phyloP scores from a whole-genome alignment of 37 sponge, comb jelly and placozoan species.

The Ephydatia muelleri region DNA sequence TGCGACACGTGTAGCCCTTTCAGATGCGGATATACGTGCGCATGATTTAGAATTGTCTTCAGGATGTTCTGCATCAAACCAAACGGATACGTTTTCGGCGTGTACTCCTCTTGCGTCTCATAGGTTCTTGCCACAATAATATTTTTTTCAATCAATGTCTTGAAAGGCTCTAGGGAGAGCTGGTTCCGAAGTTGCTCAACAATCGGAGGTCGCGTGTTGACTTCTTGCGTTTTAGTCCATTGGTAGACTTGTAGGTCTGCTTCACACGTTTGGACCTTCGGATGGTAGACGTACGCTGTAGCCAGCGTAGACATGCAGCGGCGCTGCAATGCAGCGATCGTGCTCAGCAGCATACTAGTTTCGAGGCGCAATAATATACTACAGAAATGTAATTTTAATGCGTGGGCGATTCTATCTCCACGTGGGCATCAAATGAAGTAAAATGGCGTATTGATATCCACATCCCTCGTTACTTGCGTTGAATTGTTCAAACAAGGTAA shows the following conservation, averaged over 20 bases:
- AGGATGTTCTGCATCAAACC: constrained; percentile 47
- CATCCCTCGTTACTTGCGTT: too few species aligned
- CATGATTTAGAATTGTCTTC: constrained; percentile 11
- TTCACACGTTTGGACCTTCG: constrained; percentile 43
- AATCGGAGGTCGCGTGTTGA: constrained; percentile 7
- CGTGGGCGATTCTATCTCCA: too few species aligned
- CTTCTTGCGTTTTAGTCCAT: constrained; percentile 57
- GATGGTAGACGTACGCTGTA: constrained; percentile 38
- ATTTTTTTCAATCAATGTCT: constrained; percentile 4
- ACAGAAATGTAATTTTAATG: too few species aligned
- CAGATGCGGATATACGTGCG: constrained; percentile 31
- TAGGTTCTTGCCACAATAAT: too few species aligned
- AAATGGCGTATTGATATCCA: too few species aligned
- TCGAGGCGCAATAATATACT: too few species aligned
- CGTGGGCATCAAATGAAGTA: too few species aligned
- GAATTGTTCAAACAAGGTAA: too few species aligned
- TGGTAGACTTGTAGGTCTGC: constrained; percentile 50
- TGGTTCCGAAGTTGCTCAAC: background rate
- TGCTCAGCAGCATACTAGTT: too few species aligned
- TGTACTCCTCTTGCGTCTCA: constrained; percentile 39
- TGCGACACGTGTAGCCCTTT: constrained; percentile 8
- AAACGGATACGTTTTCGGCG: constrained; percentile 29
- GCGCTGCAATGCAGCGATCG: background rate
- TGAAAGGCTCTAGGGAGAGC: constrained; percentile 18
- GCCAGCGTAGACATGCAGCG: constrained; percentile 3